These are phyloP conservation scores for Caenorhabditis inopinata DNA, from an alignment of 1,140 invertebrate genomes.

Conservation along the genomic window DNA sequence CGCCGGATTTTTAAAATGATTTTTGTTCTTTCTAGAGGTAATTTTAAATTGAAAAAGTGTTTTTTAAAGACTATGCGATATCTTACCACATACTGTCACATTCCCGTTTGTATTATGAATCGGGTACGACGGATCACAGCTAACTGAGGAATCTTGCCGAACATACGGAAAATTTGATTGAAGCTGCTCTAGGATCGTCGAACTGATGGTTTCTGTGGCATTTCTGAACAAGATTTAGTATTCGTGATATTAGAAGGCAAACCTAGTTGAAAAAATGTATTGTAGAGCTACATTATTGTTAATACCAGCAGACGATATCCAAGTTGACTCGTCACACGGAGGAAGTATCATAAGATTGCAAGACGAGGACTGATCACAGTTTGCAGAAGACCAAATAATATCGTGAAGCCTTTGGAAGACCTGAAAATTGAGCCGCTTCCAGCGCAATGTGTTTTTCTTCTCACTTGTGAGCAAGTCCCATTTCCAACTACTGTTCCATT, in stretches of 20 bases:
- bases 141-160: not conserved
- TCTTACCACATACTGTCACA: not conserved
- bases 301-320: no score
- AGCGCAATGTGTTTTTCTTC: no score
- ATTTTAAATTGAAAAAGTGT: no score
- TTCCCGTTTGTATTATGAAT: not conserved
- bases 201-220: not conserved
- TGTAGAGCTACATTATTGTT: not conserved
- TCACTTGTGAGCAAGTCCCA: not conserved
- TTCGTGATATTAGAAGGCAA: no score
- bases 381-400: not conserved
- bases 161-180: not conserved
- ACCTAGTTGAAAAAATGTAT: not conserved
- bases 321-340: not conserved
- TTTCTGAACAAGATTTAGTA: not conserved
- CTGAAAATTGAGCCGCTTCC: no score
- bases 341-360: not conserved
- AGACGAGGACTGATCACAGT: not conserved
- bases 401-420: not conserved
- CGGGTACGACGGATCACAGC: not conserved
- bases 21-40: no score
- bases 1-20: no score
- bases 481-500: constrained; percentile 1
- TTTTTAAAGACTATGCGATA: no score
- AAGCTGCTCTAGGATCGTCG: not conserved